Percentiles rank a stretch among this genome's conserved stretches.
These are phyloP conservation scores for Cylas formicarius DNA, from an alignment of 1,140 invertebrate species.

Conservation along the genomic window DNA sequence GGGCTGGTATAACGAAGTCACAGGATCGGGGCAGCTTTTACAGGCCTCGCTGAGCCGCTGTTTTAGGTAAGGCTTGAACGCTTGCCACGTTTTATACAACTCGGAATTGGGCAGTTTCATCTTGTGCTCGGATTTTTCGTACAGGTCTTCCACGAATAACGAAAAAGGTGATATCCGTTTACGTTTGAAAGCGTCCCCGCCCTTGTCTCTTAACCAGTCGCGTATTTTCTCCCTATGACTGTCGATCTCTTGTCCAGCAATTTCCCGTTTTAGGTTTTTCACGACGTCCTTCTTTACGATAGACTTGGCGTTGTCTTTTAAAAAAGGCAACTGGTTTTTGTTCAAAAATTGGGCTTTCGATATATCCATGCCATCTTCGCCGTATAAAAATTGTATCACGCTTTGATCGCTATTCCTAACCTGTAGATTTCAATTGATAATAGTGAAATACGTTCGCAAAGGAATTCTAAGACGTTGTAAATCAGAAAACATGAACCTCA, in stretches of 20 bases:
- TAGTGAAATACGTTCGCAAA: too few relatives aligned
- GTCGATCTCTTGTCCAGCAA: constrained; percentile 38
- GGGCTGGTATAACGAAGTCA: constrained; percentile 60
- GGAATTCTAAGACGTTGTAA: too few relatives aligned
- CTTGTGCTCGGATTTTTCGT: constrained; percentile 25
- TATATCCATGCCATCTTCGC: constrained; percentile 96
- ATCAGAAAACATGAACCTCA: too few relatives aligned
- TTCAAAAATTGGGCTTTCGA: constrained; percentile 79
- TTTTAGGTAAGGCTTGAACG: constrained; percentile 51
- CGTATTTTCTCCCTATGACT: constrained; percentile 58
- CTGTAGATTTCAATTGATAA: constrained; percentile 8
- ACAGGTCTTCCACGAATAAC: constrained; percentile 38
- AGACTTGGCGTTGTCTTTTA: constrained; percentile 68
- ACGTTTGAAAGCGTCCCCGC: constrained; percentile 5
- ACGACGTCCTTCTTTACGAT: constrained; percentile 55
- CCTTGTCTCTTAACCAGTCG: constrained; percentile 33
- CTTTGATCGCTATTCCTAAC: constrained; percentile 83
- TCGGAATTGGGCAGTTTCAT: constrained; percentile 36
- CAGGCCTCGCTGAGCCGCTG: constrained; percentile 42
- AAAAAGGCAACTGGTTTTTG: constrained; percentile 69
- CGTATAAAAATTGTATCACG: constrained; percentile 95
- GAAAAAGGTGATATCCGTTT: constrained; percentile 19
- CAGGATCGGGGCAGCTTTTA: constrained; percentile 62
- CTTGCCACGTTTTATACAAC: constrained; percentile 57
- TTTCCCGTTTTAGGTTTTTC: constrained; percentile 49